Evolutionary conservation across 2,888 invertebrate species (phyloP).

Genomic region (Epinotia nisella): DNA sequence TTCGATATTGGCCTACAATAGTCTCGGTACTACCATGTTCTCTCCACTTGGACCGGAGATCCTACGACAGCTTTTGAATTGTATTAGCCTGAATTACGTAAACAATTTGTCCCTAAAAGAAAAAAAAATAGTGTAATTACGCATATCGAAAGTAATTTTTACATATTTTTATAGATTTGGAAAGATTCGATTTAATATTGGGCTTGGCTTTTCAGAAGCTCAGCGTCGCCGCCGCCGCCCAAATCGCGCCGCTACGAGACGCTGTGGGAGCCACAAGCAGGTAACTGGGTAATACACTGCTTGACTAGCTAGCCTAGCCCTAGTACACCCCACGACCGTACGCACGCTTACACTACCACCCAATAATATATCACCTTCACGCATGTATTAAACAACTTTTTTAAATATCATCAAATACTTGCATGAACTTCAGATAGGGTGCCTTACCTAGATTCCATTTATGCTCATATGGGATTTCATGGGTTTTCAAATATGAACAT

Average conservation of each 20-base stretch:
- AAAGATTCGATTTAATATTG: background rate
- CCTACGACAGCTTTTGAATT: too few species aligned
- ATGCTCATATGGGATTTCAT: too few species aligned
- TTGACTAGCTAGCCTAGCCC: slow-evolving; percentile 58
- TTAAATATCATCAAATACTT: background rate
- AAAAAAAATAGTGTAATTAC: too few species aligned
- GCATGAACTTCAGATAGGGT: background rate
- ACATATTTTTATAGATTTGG: background rate
- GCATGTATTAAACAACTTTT: background rate
- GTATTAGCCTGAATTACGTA: too few species aligned
- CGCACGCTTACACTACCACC: background rate
- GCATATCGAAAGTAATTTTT: background rate
- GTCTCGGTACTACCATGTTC: too few species aligned
- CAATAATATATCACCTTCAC: background rate
- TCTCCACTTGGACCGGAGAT: too few species aligned
- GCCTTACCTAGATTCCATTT: too few species aligned
- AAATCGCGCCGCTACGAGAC: slow-evolving; percentile 78
- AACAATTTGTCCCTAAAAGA: too few species aligned
- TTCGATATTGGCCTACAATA: too few species aligned
- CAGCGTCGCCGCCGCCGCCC: slow-evolving; percentile 79
- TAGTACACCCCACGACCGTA: background rate
- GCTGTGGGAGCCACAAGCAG: slow-evolving; percentile 76
- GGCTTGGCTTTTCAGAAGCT: slow-evolving; percentile 60
- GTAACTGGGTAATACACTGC: slow-evolving; percentile 83
- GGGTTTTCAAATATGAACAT: too few species aligned